Base-by-base conservation (phyloP, 64 coral and sea anemone species). In the Montipora cactus region DNA sequence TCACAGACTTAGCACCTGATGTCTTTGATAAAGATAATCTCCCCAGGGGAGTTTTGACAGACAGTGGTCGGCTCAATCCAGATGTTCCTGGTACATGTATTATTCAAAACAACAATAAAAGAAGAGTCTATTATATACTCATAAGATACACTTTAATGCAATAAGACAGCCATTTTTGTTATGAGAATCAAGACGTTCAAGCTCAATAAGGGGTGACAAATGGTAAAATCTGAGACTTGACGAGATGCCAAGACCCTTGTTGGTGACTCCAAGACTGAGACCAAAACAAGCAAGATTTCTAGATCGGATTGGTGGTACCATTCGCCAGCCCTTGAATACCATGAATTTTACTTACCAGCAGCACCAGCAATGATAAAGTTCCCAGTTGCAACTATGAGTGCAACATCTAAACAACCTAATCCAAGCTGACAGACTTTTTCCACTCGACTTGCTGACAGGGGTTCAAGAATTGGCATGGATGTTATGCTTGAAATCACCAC, bases 401-500 rank as follows among this genome's bases (percentile, higher is more conserved):
- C 98, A 46, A 95, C 84, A 67, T 99, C 87, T 48, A 99, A 81
- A 20, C 95, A 96, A 48, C 66, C 74, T 72, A 99, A 86, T 62
- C 92, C 95, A 81, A 99, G 64, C 28, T 96, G 53, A 83, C 83
- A 86, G 77, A 99, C 80, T 70, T 99, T 96, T 80, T 99, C 89
- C 23, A 99, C 73, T 53, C 98, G 92, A 55, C 78, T 88, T 81
- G 61, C 85, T 8, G 92, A 78, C 9, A 99, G 48, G 0, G 98
- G 98, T 77, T 99, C 98, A 23, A 99, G 84, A 12, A 99, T 92
- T 15, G 98, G 98, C 77, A 99, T 93, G 8, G 95, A 96, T 68
- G 92, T 83, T 46, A 99, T 96, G 67, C 93, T 89, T 48, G 89
- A 94, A 49, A 96, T 82, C 25, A 96, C 67, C n/a, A 75, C 86